Conservation (phyloP, 2,888 invertebrate species). For the Mimas tiliae region DNA sequence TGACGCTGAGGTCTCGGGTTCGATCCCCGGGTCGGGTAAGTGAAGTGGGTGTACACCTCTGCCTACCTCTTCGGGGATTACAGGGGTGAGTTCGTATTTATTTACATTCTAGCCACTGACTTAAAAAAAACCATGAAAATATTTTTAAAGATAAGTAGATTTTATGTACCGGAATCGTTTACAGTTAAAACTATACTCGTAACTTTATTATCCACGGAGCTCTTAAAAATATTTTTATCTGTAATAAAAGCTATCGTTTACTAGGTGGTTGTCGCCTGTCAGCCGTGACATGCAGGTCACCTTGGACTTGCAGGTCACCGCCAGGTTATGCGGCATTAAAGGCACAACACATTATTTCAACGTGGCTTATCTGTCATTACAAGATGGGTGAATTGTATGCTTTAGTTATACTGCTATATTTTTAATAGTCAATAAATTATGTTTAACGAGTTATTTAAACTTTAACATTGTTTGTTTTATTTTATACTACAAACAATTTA, state of each 20-base stretch:
- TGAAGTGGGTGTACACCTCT: no score
- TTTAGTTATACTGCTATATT: not conserved
- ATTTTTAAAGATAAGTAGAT: not conserved
- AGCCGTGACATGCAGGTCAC: not conserved
- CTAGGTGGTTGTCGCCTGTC: not conserved
- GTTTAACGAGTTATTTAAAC: no score
- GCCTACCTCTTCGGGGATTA: no score
- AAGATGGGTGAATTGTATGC: not conserved
- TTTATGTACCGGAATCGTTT: not conserved
- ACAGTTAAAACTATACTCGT: not conserved
- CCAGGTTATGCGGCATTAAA: not conserved
- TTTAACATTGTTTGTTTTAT: no score
- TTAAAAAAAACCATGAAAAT: no score
- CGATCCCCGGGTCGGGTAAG: no score
- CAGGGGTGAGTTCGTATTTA: no score
- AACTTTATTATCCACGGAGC: conserved; percentile 1
- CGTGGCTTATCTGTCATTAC: not conserved
- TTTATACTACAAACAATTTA: no score
- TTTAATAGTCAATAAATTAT: no score
- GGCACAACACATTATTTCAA: not conserved
- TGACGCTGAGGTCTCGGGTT: no score
- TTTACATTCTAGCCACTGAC: no score
- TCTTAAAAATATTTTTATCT: conserved; percentile 9
- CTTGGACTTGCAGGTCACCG: not conserved
- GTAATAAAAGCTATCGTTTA: not conserved